Percentiles rank a stretch among this genome's conserved stretches.
Evolutionary conservation across 1,140 invertebrate species (phyloP).

Genomic region (Dryas iulia): DNA sequence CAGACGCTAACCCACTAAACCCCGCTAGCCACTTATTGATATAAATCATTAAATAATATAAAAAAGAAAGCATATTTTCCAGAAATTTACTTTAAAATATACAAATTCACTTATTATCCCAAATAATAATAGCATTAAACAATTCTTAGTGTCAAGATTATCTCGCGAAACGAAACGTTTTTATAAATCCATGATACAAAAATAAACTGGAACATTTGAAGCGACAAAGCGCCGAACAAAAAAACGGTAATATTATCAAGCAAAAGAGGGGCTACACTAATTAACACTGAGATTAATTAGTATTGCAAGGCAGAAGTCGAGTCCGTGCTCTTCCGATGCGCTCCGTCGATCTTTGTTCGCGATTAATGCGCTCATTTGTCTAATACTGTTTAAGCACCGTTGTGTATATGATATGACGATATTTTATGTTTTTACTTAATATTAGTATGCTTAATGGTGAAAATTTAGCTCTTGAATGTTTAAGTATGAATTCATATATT

Average conservation of each 20-base stretch:
- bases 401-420: background rate
- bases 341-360: slow-evolving; percentile 32
- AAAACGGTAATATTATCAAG: background rate
- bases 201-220: background rate
- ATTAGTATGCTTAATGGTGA: too few species aligned
- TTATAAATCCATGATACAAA: background rate
- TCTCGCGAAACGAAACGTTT: background rate
- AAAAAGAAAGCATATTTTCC: background rate
- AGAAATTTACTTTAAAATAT: background rate
- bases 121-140: background rate
- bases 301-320: slow-evolving; percentile 52
- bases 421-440: background rate
- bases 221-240: background rate
- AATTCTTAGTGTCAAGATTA: background rate
- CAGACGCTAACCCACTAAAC: too few species aligned
- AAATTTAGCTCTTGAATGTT: too few species aligned
- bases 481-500: too few species aligned
- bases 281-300: slow-evolving; percentile 69
- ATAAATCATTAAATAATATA: too few species aligned
- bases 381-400: background rate
- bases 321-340: slow-evolving; percentile 41
- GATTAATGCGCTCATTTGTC: slow-evolving; percentile 27
- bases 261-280: slow-evolving; percentile 44
- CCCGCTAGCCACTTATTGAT: too few species aligned
- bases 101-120: background rate